Percentiles rank a stretch among this genome's conserved stretches.
phyloP scores from a whole-genome alignment of 1,140 invertebrate species.

The Drosophila pachea region DNA sequence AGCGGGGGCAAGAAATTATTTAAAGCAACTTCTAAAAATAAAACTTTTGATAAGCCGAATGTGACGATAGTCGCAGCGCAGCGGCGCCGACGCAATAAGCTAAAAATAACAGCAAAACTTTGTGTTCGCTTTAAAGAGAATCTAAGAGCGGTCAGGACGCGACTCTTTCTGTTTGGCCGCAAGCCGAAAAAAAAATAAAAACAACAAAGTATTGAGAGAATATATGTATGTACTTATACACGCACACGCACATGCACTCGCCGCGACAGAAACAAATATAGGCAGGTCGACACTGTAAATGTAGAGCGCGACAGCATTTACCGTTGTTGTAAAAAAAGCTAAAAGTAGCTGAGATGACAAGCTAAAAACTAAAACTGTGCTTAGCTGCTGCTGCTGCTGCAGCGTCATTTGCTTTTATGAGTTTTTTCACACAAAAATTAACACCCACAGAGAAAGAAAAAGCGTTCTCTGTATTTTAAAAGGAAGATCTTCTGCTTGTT shows the following conservation, averaged over 20 bases:
- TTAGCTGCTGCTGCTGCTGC: constrained; percentile 11
- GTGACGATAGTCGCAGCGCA: constrained; percentile 21
- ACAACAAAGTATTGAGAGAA: constrained; percentile 11
- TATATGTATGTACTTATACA: not conserved
- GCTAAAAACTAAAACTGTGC: constrained; percentile 36
- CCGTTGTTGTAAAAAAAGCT: constrained; percentile 42
- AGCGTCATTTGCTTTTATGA: constrained; percentile 47
- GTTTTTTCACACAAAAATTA: constrained; percentile 43
- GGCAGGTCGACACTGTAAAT: constrained; percentile 9
- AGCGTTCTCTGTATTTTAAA: not conserved
- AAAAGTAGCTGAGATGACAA: constrained; percentile 45
- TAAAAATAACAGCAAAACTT: constrained; percentile 37
- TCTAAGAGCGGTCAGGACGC: not conserved
- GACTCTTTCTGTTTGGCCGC: constrained; percentile 14
- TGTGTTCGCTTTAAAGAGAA: constrained; percentile 5
- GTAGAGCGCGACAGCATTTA: constrained; percentile 47
- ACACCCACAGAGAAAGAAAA: constrained; percentile 21
- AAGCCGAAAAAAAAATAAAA: constrained; percentile 19
- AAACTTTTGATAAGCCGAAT: constrained; percentile 63
- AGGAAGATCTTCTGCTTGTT: constrained; percentile 6
- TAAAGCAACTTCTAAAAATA: constrained; percentile 68
- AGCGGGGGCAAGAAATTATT: constrained; percentile 44
- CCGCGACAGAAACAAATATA: not conserved
- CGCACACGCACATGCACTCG: constrained; percentile 2
- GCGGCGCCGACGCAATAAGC: constrained; percentile 40